Evolutionary conservation across 2,113 vertebrate genomes (phyloP).

Genomic region (Lasiurus cinereus): DNA sequence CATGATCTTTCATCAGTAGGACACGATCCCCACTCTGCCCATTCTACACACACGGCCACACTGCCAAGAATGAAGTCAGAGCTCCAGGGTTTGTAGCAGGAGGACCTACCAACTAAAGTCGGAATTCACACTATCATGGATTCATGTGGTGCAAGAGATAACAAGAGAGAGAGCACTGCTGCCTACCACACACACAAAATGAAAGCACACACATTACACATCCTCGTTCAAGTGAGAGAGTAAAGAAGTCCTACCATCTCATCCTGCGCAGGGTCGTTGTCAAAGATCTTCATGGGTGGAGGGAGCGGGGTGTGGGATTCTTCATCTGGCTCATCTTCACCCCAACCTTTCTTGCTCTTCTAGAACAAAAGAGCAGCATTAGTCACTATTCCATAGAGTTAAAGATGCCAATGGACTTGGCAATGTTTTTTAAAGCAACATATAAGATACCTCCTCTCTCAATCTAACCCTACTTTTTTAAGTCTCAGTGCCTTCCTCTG

Average conservation of each 20-base stretch:
- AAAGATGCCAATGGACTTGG: neutral
- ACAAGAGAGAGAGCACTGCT: neutral
- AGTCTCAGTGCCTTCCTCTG: neutral
- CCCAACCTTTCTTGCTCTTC: constrained; percentile 95
- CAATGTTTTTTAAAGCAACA: neutral
- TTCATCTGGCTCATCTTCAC: constrained; percentile 97
- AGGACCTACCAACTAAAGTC: neutral
- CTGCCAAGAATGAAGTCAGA: neutral
- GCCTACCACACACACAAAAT: rapidly evolving
- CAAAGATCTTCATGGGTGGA: constrained; percentile 99
- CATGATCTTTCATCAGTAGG: neutral
- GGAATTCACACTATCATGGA: neutral
- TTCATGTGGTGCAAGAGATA: neutral
- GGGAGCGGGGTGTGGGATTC: constrained; percentile 96
- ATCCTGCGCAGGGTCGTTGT: constrained; percentile 95
- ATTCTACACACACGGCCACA: neutral
- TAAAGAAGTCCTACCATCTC: constrained; percentile 92
- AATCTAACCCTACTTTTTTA: neutral
- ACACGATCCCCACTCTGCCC: neutral
- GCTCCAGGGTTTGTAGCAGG: neutral
- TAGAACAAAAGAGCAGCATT: constrained; percentile 85
- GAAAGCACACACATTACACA: neutral
- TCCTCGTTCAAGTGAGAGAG: neutral
- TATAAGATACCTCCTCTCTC: neutral
- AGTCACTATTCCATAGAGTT: constrained; percentile 41